phyloP scores from a whole-genome alignment of 2,888 invertebrate genomes.

The Hecatera dysodea region DNA sequence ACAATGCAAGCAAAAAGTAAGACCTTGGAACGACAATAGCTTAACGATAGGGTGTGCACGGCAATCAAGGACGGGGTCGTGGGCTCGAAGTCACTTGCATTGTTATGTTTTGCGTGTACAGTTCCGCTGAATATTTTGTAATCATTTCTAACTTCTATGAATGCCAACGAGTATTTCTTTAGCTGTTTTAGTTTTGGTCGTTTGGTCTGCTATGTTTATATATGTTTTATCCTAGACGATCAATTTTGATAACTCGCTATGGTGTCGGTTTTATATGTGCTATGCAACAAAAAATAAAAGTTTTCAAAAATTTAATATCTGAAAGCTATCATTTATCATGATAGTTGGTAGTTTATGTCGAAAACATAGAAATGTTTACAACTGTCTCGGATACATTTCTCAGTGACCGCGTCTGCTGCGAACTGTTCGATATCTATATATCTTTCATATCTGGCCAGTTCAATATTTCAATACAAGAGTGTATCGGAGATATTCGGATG shows the following conservation, averaged over 20 bases:
- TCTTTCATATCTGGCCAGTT: slow-evolving; percentile 36
- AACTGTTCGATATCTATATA: slow-evolving; percentile 28
- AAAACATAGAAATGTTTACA: slow-evolving; percentile 26
- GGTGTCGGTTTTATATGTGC: too few relatives aligned
- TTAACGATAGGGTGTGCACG: slow-evolving; percentile 38
- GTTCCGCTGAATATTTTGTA: slow-evolving; percentile 7
- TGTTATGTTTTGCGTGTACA: slow-evolving; percentile 3
- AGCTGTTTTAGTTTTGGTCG: background rate
- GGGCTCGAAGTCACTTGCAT: background rate
- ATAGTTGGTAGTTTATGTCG: slow-evolving; percentile 11
- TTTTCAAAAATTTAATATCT: background rate
- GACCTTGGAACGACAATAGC: slow-evolving; percentile 40
- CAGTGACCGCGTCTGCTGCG: slow-evolving; percentile 19
- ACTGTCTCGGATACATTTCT: slow-evolving; percentile 19
- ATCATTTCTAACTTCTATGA: background rate
- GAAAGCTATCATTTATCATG: background rate
- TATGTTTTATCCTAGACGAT: too few relatives aligned
- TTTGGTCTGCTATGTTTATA: too few relatives aligned
- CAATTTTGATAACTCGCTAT: too few relatives aligned
- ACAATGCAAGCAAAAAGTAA: slow-evolving; percentile 53
- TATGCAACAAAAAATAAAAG: background rate
- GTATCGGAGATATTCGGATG: slow-evolving; percentile 23
- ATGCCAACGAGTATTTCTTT: background rate
- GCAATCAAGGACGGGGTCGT: slow-evolving; percentile 17
- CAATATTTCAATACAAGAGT: slow-evolving; percentile 29